These are phyloP conservation scores for Pandemis heparana DNA, from an alignment of 2,888 invertebrate species.

Conservation along the genomic window DNA sequence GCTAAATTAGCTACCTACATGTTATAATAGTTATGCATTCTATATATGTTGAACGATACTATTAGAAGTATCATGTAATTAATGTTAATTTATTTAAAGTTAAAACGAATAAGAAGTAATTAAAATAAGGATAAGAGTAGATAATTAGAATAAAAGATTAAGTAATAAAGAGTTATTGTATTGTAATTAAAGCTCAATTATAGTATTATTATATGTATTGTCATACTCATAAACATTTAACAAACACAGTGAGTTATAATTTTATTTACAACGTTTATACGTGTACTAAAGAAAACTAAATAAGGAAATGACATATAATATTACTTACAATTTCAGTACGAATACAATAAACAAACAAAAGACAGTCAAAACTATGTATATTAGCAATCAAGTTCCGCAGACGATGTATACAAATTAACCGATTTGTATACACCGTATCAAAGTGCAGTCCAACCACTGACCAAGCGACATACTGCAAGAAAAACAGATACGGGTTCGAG, in stretches of 20 bases:
- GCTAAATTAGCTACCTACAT: neutral
- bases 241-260: too few relatives aligned
- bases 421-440: slow-evolving; percentile 8
- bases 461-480: slow-evolving; percentile 31
- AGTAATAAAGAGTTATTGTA: too few relatives aligned
- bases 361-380: neutral
- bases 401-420: neutral
- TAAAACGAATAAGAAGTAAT: too few relatives aligned
- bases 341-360: neutral
- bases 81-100: too few relatives aligned
- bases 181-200: too few relatives aligned
- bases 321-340: neutral
- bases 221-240: too few relatives aligned
- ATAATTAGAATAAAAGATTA: too few relatives aligned
- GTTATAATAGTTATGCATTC: neutral
- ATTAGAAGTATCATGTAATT: too few relatives aligned
- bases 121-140: too few relatives aligned
- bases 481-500: slow-evolving; percentile 31
- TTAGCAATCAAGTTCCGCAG: neutral
- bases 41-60: neutral
- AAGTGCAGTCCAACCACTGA: neutral
- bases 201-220: too few relatives aligned
- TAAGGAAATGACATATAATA: neutral
- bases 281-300: neutral
- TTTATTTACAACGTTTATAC: too few relatives aligned